Conservation (phyloP, 1,140 invertebrate genomes). For the Hycleus cichorii region DNA sequence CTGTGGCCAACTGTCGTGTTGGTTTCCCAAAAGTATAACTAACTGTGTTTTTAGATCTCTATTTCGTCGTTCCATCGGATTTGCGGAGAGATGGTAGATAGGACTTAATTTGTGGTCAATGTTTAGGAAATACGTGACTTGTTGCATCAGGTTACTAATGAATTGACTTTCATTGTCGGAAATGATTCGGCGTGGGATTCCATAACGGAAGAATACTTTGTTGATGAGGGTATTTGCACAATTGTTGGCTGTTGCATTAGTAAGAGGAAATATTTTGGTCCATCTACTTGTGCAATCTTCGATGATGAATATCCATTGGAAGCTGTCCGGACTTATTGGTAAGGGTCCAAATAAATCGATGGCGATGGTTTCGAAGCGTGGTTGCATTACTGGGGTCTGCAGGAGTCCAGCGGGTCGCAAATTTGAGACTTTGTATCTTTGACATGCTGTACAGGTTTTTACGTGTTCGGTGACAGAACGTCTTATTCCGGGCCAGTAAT, state of each 20-base stretch:
- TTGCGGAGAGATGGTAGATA: too few species aligned
- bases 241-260: slow-evolving; percentile 27
- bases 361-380: slow-evolving; percentile 23
- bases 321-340: slow-evolving; percentile 4
- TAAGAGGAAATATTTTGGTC: slow-evolving; percentile 20
- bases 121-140: slow-evolving; percentile 13
- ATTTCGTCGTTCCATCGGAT: too few species aligned
- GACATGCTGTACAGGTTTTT: slow-evolving; percentile 15
- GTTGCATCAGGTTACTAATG: slow-evolving; percentile 32
- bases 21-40: slow-evolving; percentile 32
- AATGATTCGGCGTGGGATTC: slow-evolving; percentile 31
- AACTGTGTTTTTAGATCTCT: slow-evolving; percentile 42
- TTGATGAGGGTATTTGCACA: slow-evolving; percentile 32
- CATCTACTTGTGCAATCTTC: slow-evolving; percentile 23
- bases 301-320: slow-evolving; percentile 18
- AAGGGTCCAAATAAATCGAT: slow-evolving; percentile 29
- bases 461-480: slow-evolving; percentile 24
- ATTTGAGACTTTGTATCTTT: slow-evolving; percentile 23
- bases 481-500: slow-evolving; percentile 34
- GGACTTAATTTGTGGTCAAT: slow-evolving; percentile 38
- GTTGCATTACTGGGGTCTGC: slow-evolving; percentile 7
- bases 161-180: slow-evolving; percentile 40
- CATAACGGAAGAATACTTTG: slow-evolving; percentile 38
- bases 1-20: slow-evolving; percentile 36
- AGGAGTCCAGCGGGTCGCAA: slow-evolving; percentile 11